Evolutionary conservation across 2,888 invertebrate species (phyloP).

Genomic region (Leptopterna dolabrata): DNA sequence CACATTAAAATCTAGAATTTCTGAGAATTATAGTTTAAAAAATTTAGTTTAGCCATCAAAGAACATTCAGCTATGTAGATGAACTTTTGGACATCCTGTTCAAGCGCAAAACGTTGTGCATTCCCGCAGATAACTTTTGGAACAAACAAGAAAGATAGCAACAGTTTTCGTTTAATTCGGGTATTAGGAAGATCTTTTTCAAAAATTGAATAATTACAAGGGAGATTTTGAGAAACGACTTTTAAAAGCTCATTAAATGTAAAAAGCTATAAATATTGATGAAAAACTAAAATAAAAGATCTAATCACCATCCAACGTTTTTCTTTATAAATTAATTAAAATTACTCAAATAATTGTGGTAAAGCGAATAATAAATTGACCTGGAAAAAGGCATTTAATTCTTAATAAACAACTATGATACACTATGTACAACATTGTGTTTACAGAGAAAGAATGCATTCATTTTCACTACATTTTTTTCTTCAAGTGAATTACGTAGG

Average conservation of each 20-base stretch:
- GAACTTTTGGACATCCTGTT: background rate
- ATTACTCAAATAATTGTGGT: background rate
- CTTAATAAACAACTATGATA: conserved; percentile 27
- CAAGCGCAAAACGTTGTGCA: background rate
- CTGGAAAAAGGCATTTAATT: conserved; percentile 36
- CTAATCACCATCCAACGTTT: background rate
- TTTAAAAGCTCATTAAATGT: background rate
- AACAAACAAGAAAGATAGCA: background rate
- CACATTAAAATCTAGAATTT: conserved; percentile 4
- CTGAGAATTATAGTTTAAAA: background rate
- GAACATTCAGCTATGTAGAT: background rate
- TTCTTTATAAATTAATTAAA: background rate
- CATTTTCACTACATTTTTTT: too few relatives aligned
- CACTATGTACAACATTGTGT: conserved; percentile 17
- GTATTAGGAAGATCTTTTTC: background rate
- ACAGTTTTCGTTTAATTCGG: background rate
- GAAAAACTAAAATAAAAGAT: conserved; percentile 23
- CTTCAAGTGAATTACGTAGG: background rate
- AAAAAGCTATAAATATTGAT: background rate
- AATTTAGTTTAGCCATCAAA: background rate
- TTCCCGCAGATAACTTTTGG: background rate
- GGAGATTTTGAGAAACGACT: background rate
- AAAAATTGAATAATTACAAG: background rate
- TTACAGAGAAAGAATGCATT: background rate
- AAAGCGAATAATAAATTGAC: conserved; percentile 35